phyloP scores from a whole-genome alignment of 1,140 invertebrate species.

The Solen grandis region DNA sequence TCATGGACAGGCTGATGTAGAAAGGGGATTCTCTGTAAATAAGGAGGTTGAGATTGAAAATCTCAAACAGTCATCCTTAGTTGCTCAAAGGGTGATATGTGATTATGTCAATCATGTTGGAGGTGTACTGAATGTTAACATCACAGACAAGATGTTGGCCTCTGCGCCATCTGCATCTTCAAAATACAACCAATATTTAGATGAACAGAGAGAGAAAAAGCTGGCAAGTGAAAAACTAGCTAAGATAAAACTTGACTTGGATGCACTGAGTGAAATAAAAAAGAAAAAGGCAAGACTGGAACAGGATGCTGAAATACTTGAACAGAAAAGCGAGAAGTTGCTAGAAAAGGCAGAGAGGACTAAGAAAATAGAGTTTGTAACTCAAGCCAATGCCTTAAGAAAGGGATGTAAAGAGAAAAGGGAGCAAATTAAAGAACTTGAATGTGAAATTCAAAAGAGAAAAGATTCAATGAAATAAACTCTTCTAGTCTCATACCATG shows the following conservation, averaged over 20 bases:
- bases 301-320: background rate
- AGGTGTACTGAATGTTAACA: slow-evolving; percentile 18
- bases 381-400: too few species aligned
- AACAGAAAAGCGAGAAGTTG: background rate
- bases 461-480: too few species aligned
- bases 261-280: slow-evolving; percentile 4
- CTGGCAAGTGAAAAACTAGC: background rate
- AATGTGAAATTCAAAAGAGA: too few species aligned
- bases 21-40: slow-evolving; percentile 67
- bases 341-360: too few species aligned
- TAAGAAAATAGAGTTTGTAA: too few species aligned
- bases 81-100: slow-evolving; percentile 57
- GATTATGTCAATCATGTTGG: slow-evolving; percentile 46
- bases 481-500: too few species aligned
- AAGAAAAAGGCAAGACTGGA: slow-evolving; percentile 23
- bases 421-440: too few species aligned
- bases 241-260: slow-evolving; percentile 5
- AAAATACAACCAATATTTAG: slow-evolving; percentile 21
- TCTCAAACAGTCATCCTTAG: slow-evolving; percentile 52
- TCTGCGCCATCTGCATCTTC: slow-evolving; percentile 3
- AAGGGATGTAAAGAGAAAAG: too few species aligned
- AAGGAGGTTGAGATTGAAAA: slow-evolving; percentile 62
- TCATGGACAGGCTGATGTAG: slow-evolving; percentile 67
- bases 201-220: slow-evolving; percentile 2
- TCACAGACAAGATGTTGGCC: slow-evolving; percentile 2